These are phyloP conservation scores for Limanda limanda DNA, from an alignment of 2,113 vertebrate species.

Conservation along the genomic window DNA sequence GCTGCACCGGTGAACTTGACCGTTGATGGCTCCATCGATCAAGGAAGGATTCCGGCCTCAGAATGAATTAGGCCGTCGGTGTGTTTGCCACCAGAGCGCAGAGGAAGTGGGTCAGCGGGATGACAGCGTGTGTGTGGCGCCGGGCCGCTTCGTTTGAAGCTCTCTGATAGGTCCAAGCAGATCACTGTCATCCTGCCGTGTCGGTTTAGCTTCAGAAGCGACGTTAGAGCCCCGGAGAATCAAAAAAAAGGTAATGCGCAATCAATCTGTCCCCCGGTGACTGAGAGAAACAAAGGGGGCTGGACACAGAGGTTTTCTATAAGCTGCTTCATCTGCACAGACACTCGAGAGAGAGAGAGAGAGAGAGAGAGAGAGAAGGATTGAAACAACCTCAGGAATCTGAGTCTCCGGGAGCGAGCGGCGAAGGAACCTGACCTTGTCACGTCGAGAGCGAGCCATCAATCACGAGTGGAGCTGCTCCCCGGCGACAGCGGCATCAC, in stretches of 20 bases:
- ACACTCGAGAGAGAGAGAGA: background rate
- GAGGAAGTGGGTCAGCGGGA: conserved; percentile 80
- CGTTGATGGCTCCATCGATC: conserved; percentile 81
- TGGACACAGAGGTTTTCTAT: conserved; percentile 40
- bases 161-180: conserved; percentile 58
- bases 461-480: conserved; percentile 41
- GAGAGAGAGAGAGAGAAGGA: background rate
- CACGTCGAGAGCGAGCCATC: conserved; percentile 38
- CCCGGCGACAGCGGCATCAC: conserved; percentile 23
- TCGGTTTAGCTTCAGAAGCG: conserved; percentile 58
- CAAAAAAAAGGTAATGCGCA: conserved; percentile 49
- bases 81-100: conserved; percentile 68
- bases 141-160: conserved; percentile 50
- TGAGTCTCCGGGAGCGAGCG: conserved; percentile 33
- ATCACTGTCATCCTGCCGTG: conserved; percentile 58
- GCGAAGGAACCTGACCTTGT: conserved; percentile 58
- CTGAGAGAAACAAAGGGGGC: conserved; percentile 62
- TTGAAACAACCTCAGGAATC: background rate
- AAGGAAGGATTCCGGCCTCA: conserved; percentile 73
- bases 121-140: conserved; percentile 50
- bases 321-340: conserved; percentile 52
- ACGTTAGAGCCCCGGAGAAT: conserved; percentile 48
- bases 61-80: conserved; percentile 74
- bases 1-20: conserved; percentile 72
- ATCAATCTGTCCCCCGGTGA: conserved; percentile 43